Base-by-base conservation (phyloP, 2,797 vertebrate genomes). In the Eulemur mongoz region DNA sequence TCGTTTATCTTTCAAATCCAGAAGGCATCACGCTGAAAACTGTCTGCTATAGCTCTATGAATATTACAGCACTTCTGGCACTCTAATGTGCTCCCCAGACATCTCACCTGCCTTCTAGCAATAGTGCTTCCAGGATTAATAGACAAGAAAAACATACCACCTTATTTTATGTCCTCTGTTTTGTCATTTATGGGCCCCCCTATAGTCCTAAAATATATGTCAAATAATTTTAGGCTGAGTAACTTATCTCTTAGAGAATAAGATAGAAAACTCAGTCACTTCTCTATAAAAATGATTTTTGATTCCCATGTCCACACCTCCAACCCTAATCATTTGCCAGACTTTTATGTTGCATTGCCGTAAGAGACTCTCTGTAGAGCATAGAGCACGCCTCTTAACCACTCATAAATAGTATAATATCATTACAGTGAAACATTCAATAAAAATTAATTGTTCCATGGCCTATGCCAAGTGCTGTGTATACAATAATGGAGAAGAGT, bases 1-100 rank as follows among this genome's bases (percentile, higher is more conserved):
- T 84, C 43, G 10, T 88, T 76, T 75, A 76, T 93, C 61, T 93
- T 94, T 92, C 72, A 82, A 70, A 83, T 86, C 50, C 75, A n/a
- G 35, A 50, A 63, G 75, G 40, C 30, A 89, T 70, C 69, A 30
- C 18, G 18, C 83, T 89, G 82, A 75, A 95, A 93, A 65, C 54
- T 89, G 35, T 82, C 78, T 94, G 30, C 54, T 79, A 0, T n/a
- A 81, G 72, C 69, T 91, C 54, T 86, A 59, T 82, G 93, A 93
- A 86, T 96, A 83, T 82, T 27, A 59, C 0, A 79, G 43, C 20
- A 23, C 54, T 82, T 90, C 61, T 69, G 72, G 32, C 61, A 88
- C 35, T 57, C 69, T 89, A 59, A 65, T 73, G 20, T 91, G 61
- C 35, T 96, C 78, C 63, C 69, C 54, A 94, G 89, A 89, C 73